phyloP scores from a whole-genome alignment of 2,113 vertebrate species.

The Etheostoma cragini region DNA sequence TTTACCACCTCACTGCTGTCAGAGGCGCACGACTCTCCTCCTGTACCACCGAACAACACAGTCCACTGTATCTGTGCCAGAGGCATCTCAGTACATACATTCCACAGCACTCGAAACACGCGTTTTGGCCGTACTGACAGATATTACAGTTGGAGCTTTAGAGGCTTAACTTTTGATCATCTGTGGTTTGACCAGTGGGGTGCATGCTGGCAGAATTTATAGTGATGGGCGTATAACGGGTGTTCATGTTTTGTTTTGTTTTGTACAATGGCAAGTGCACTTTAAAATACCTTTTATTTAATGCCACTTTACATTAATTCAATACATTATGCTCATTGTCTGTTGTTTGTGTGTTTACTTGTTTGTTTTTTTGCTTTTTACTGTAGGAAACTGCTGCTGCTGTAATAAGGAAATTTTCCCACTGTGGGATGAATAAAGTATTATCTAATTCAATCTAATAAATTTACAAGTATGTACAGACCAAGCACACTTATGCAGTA shows the following conservation, averaged over 20 bases:
- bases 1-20: slow-evolving; percentile 67
- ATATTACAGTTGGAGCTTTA: slow-evolving; percentile 39
- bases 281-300: too few species aligned
- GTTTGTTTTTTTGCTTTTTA: too few species aligned
- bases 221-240: slow-evolving; percentile 5
- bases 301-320: too few species aligned
- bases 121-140: slow-evolving; percentile 35
- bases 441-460: too few species aligned
- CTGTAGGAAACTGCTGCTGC: too few species aligned
- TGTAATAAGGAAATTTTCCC: too few species aligned
- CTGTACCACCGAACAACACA: slow-evolving; percentile 54
- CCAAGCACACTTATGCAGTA: background rate
- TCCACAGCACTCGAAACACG: slow-evolving; percentile 20
- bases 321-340: too few species aligned
- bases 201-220: slow-evolving; percentile 31
- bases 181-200: slow-evolving; percentile 39
- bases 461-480: background rate
- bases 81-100: slow-evolving; percentile 29
- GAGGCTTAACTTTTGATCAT: slow-evolving; percentile 51
- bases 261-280: too few species aligned
- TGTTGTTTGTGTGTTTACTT: too few species aligned
- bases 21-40: slow-evolving; percentile 59
- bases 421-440: too few species aligned
- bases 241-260: background rate
- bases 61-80: slow-evolving; percentile 46